Evolutionary conservation across 2,113 vertebrate species (phyloP).

Genomic region (Cepphus grylle): DNA sequence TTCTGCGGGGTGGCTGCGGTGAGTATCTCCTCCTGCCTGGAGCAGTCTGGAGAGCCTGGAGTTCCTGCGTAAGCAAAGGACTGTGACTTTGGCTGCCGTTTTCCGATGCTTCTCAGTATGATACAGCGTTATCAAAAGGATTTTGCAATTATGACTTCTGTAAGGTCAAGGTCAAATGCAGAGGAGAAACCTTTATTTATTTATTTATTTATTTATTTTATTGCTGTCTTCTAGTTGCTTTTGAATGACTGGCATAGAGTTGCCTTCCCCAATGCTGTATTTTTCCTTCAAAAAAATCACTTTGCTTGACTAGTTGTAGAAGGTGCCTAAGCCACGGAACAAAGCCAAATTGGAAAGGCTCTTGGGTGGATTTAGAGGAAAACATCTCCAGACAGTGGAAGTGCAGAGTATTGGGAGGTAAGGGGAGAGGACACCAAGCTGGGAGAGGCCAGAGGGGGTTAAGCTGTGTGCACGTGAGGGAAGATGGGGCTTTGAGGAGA

Average conservation of each 20-base stretch:
- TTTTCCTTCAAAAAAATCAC: neutral
- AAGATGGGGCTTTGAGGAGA: neutral
- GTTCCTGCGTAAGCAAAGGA: accelerated
- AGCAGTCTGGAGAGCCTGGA: neutral
- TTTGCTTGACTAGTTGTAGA: neutral
- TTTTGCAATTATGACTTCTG: neutral
- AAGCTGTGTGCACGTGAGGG: neutral
- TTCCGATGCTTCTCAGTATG: neutral
- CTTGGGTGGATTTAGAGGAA: neutral
- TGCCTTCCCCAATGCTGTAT: neutral
- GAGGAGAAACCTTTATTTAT: neutral
- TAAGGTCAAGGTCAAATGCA: neutral
- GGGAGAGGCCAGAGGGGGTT: accelerated
- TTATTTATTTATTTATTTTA: neutral
- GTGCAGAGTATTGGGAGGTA: neutral
- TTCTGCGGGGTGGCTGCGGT: accelerated
- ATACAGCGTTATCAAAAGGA: neutral
- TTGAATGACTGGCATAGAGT: neutral
- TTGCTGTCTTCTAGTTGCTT: neutral
- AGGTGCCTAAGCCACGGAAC: neutral
- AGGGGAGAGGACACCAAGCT: neutral
- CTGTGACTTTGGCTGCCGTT: neutral
- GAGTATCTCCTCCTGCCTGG: neutral
- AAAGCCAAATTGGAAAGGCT: neutral
- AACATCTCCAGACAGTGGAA: neutral